Evolutionary conservation across 2,797 vertebrate species (phyloP).

Genomic region (Triplophysa bombifrons): DNA sequence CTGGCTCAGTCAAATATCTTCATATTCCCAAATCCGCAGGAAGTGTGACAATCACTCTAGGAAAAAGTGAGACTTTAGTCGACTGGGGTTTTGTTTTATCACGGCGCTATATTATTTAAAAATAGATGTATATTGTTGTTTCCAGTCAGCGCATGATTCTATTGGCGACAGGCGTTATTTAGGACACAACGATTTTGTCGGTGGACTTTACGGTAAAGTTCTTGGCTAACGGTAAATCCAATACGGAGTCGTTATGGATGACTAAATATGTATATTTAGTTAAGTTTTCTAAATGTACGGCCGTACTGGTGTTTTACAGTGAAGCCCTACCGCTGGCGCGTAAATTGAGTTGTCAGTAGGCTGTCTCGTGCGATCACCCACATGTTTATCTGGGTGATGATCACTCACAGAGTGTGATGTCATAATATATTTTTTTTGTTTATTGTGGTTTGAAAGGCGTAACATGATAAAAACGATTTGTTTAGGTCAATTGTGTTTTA

Average conservation of each 20-base stretch:
- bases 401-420: neutral
- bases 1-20: conserved; percentile 9
- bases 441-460: neutral
- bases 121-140: too few relatives aligned
- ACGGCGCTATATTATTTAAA: neutral
- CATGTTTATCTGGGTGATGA: neutral
- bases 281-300: neutral
- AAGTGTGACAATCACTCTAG: neutral
- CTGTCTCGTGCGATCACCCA: neutral
- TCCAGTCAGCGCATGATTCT: neutral
- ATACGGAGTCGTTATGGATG: neutral
- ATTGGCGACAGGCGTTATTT: neutral
- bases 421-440: neutral
- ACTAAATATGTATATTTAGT: neutral
- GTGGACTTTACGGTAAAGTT: neutral
- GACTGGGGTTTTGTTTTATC: neutral
- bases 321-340: conserved; percentile 6
- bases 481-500: neutral
- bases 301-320: neutral
- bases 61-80: neutral
- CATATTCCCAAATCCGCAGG: conserved; percentile 9
- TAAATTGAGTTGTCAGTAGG: conserved; percentile 7
- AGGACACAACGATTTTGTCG: neutral
- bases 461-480: neutral
- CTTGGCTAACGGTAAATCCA: neutral